These are phyloP conservation scores for Astropecten irregularis DNA, from an alignment of 53 echinoderm and acorn worm species.

Conservation along the genomic window DNA sequence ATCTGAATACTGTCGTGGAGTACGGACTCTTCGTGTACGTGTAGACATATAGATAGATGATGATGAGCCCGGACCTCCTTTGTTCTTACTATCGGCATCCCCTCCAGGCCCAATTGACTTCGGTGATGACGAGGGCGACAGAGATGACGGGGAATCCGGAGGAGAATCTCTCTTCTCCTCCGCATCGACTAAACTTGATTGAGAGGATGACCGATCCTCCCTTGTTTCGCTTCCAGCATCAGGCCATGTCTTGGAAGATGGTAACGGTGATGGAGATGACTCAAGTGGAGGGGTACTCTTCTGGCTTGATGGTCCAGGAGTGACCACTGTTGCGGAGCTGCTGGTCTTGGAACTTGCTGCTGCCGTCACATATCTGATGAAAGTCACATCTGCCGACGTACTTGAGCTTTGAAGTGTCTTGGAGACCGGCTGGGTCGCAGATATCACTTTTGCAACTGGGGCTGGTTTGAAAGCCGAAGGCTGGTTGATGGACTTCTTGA, in stretches of 20 bases:
- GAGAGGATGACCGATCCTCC: slow-evolving; percentile 4
- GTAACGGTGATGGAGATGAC: neutral
- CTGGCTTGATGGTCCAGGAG: neutral
- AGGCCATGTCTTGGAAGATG: neutral
- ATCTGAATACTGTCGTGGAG: slow-evolving; percentile 84
- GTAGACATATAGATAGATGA: slow-evolving; percentile 53
- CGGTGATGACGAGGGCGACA: neutral
- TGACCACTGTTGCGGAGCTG: neutral
- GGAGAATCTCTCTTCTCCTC: slow-evolving; percentile 1
- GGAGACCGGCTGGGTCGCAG: neutral
- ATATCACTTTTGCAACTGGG: slow-evolving; percentile 34
- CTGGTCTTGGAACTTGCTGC: neutral
- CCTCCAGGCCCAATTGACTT: slow-evolving; percentile 4
- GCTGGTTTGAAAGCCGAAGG: slow-evolving; percentile 50
- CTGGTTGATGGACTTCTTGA: slow-evolving; percentile 39
- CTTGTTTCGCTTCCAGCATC: neutral
- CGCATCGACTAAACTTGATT: neutral
- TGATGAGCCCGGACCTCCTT: neutral
- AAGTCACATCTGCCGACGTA: neutral
- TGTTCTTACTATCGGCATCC: slow-evolving; percentile 21
- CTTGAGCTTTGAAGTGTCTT: neutral
- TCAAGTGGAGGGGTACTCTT: neutral
- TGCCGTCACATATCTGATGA: neutral
- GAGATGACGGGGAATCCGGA: neutral
- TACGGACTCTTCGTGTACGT: slow-evolving; percentile 78